These are phyloP conservation scores for Oryzias celebensis DNA, from an alignment of 2,113 vertebrate genomes.

Conservation along the genomic window DNA sequence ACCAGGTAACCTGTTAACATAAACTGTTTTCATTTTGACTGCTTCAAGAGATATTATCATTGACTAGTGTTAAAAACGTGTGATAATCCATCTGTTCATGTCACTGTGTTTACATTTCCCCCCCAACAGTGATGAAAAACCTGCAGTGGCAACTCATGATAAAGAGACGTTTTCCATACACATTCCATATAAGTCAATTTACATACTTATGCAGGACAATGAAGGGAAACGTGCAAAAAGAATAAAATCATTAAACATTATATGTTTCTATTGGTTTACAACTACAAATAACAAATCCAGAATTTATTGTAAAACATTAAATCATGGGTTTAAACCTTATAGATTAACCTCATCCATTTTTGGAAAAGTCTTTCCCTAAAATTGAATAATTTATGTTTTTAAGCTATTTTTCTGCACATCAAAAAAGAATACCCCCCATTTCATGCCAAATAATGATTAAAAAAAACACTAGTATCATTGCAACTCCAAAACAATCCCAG, in stretches of 20 bases:
- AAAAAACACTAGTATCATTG: no score
- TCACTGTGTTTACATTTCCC: constrained; percentile 47
- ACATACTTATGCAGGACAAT: background rate
- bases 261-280: no score
- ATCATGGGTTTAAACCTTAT: no score
- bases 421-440: no score
- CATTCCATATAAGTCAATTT: background rate
- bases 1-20: constrained; percentile 51
- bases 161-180: constrained; percentile 27
- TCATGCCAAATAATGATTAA: no score
- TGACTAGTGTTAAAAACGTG: constrained; percentile 26
- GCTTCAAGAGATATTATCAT: constrained; percentile 20
- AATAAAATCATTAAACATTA: background rate
- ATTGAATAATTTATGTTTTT: no score
- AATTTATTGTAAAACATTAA: no score
- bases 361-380: no score
- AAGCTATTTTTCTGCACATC: no score
- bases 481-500: no score
- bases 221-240: background rate
- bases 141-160: background rate
- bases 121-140: constrained; percentile 27
- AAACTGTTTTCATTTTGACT: constrained; percentile 31
- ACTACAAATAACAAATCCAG: no score
- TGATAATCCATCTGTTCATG: constrained; percentile 32
- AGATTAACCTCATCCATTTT: no score